These are phyloP conservation scores for Stichodactyla mertensii DNA, from an alignment of 64 coral and sea anemone genomes.

Conservation along the genomic window DNA sequence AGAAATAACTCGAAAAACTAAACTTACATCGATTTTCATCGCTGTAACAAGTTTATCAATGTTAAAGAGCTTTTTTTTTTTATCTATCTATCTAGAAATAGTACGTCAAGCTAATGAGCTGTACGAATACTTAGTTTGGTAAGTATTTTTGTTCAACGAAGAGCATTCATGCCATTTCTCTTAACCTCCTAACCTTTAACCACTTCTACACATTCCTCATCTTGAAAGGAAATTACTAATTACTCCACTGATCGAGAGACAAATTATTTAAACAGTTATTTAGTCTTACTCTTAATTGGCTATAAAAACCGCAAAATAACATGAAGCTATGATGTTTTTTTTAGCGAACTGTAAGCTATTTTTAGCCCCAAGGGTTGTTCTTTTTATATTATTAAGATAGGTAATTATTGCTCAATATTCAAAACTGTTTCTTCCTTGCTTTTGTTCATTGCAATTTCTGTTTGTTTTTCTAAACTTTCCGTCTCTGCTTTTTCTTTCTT, in stretches of 20 bases:
- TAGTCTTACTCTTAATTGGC: neutral
- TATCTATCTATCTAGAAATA: no score
- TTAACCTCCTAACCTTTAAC: neutral
- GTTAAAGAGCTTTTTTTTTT: no score
- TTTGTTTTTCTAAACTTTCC: no score
- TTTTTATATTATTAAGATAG: no score
- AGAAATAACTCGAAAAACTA: no score
- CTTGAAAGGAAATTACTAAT: neutral
- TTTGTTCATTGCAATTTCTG: no score
- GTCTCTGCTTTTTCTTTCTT: no score
- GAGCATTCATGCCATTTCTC: neutral
- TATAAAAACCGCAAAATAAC: conserved; percentile 2
- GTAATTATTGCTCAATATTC: no score
- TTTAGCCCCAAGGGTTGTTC: neutral
- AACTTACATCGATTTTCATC: no score
- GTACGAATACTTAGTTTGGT: neutral
- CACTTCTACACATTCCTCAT: neutral
- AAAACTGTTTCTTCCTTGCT: no score
- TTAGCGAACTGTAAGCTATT: neutral
- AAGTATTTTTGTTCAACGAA: neutral
- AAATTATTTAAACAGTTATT: conserved; percentile 11
- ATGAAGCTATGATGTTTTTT: neutral
- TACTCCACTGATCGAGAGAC: neutral
- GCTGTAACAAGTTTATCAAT: no score
- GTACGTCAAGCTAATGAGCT: neutral